Evolutionary conservation across 2,113 vertebrate species (phyloP).

Genomic region (Anolis carolinensis): DNA sequence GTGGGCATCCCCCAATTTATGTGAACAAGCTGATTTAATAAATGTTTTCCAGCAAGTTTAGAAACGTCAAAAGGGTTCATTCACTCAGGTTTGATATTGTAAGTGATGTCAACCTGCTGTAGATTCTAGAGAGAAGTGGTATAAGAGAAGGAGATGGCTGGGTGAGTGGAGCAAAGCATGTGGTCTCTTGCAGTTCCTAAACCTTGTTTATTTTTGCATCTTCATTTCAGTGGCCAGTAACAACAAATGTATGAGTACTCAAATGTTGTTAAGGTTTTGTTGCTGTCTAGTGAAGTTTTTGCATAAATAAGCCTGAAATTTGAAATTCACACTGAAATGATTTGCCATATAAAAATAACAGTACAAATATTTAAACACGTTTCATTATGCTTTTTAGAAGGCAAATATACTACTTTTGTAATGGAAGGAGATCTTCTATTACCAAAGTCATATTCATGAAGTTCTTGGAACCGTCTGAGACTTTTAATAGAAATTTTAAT

Average conservation of each 20-base stretch:
- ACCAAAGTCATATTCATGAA: not conserved
- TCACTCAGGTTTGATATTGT: not conserved
- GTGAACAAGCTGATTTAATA: not conserved
- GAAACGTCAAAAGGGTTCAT: not conserved
- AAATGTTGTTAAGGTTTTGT: not conserved
- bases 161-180: not conserved
- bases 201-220: not conserved
- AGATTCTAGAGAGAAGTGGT: not conserved
- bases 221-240: not conserved
- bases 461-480: constrained; percentile 1
- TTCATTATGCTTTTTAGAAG: not conserved
- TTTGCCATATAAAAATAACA: not conserved
- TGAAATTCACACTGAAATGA: not conserved
- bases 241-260: not conserved
- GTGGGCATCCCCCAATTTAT: not conserved
- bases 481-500: constrained; percentile 37
- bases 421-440: not conserved
- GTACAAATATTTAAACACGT: not conserved
- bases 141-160: not conserved
- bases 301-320: not conserved
- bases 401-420: constrained; percentile 33
- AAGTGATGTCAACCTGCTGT: not conserved
- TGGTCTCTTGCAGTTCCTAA: not conserved
- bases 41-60: not conserved
- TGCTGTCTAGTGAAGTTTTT: constrained; percentile 4